These are phyloP conservation scores for Caenorhabditis panamensis DNA, from an alignment of 2,888 invertebrate species.

Conservation along the genomic window DNA sequence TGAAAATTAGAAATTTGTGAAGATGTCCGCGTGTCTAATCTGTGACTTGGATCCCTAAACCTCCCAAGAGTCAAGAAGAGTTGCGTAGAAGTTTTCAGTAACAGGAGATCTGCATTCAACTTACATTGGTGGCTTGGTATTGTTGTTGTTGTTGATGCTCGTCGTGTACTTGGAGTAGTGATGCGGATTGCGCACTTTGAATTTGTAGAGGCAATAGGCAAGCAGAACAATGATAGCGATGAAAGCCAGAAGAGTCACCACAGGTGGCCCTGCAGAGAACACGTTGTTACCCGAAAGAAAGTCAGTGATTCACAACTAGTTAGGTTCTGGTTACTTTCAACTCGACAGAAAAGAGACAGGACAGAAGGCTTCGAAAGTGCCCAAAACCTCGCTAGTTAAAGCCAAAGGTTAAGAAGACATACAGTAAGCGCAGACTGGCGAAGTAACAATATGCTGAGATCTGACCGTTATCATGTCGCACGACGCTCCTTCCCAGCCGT, in stretches of 20 bases:
- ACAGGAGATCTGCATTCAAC: background rate
- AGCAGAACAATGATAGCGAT: constrained; percentile 47
- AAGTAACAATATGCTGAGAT: constrained; percentile 50
- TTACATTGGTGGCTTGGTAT: constrained; percentile 50
- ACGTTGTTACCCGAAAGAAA: constrained; percentile 6
- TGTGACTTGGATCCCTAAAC: too few species aligned
- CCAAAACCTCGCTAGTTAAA: constrained; percentile 37
- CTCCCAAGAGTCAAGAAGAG: constrained; percentile 12
- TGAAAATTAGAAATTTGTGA: constrained; percentile 22
- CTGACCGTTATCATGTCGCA: constrained; percentile 62
- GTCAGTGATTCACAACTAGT: constrained; percentile 16
- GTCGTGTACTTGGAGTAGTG: constrained; percentile 57
- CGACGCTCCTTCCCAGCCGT: constrained; percentile 56
- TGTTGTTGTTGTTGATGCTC: constrained; percentile 39
- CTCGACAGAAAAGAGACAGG: constrained; percentile 35
- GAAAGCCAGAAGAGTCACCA: constrained; percentile 60
- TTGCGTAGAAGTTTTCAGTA: constrained; percentile 18
- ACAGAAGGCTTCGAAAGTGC: constrained; percentile 21
- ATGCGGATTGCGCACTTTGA: constrained; percentile 62
- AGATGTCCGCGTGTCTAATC: too few species aligned
- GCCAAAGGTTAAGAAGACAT: constrained; percentile 56
- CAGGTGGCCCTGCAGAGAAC: constrained; percentile 55
- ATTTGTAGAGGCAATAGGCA: constrained; percentile 55
- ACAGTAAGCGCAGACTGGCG: constrained; percentile 63
- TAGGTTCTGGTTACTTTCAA: constrained; percentile 33